Conservation (phyloP, 2,888 invertebrate species). For the Adineta ricciae region DNA sequence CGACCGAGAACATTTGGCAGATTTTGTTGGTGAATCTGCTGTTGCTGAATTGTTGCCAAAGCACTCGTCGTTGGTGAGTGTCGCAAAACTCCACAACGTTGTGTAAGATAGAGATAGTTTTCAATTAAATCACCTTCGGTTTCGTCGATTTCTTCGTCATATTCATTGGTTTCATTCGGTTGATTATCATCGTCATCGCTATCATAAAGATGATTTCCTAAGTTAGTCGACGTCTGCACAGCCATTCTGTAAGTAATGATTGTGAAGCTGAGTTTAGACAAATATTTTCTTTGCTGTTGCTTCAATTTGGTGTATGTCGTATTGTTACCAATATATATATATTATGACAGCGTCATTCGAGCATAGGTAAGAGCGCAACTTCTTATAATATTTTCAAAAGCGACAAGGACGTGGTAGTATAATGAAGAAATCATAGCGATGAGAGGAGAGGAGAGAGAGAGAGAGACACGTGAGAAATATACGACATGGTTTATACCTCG, state of each 20-base stretch:
- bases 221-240: neutral
- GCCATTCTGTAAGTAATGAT: neutral
- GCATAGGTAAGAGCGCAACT: neutral
- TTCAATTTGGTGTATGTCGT: neutral
- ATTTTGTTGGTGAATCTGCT: neutral
- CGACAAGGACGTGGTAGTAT: neutral
- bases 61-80: neutral
- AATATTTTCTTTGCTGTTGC: neutral
- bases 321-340: neutral
- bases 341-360: neutral
- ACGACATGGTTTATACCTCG: neutral
- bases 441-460: neutral
- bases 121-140: neutral
- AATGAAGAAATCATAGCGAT: neutral
- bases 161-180: neutral
- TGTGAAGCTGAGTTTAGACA: too few species aligned
- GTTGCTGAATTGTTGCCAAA: neutral
- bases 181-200: neutral
- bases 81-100: neutral
- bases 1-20: neutral
- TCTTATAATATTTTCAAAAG: neutral
- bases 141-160: neutral
- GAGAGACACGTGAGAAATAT: neutral
- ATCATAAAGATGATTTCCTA: neutral
- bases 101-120: neutral